These are phyloP conservation scores for Acanthis flammea DNA, from an alignment of 2,797 vertebrate species.

Conservation along the genomic window DNA sequence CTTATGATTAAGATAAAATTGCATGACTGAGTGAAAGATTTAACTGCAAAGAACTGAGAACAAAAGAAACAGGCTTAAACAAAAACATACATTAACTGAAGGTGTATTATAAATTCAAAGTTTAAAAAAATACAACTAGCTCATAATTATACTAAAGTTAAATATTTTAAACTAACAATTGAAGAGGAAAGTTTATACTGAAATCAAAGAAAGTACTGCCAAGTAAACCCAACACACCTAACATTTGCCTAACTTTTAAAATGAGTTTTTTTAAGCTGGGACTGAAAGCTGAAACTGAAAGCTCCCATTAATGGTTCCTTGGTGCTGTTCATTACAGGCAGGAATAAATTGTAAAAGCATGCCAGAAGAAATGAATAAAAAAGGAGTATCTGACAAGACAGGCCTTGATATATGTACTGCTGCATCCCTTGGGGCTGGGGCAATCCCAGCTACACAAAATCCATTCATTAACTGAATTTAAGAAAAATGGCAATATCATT, in stretches of 20 bases:
- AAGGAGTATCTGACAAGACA: not conserved
- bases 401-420: not conserved
- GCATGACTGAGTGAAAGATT: not conserved
- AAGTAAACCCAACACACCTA: not conserved
- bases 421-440: not conserved
- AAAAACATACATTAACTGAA: not conserved
- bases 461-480: not conserved
- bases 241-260: not conserved
- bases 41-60: not conserved
- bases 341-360: not conserved
- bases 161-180: not conserved
- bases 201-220: not conserved
- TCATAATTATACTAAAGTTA: not conserved
- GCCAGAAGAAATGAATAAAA: not conserved
- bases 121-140: not conserved
- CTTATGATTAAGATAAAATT: not conserved
- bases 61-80: not conserved
- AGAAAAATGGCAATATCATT: not conserved
- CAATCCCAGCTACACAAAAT: conserved; percentile 5
- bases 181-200: not conserved
- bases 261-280: not conserved
- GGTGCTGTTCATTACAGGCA: not conserved
- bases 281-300: conserved; percentile 9
- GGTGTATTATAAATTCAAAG: not conserved
- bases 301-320: not conserved